Conservation (phyloP, 1,140 invertebrate genomes). For the Calosoma granatense region DNA sequence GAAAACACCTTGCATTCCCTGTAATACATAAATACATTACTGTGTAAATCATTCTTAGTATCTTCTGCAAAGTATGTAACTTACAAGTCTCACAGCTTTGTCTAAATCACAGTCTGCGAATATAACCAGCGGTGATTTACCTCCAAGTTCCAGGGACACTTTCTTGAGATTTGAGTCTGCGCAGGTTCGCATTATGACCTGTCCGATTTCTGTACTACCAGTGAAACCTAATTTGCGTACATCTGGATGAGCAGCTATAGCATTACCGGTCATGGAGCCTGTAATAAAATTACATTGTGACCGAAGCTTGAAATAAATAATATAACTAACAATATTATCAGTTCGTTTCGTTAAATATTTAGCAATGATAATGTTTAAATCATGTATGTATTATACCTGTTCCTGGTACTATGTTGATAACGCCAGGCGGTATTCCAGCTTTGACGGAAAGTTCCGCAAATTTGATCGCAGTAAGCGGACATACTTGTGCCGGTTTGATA, state of each 20-base stretch:
- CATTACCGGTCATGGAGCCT: slow-evolving; percentile 66
- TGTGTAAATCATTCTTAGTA: no score
- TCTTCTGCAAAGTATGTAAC: slow-evolving; percentile 24
- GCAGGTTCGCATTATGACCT: slow-evolving; percentile 80
- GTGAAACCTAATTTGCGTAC: slow-evolving; percentile 91
- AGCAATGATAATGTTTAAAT: no score
- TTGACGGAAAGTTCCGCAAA: slow-evolving; percentile 78
- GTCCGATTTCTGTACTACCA: slow-evolving; percentile 81
- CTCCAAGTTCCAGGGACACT: slow-evolving; percentile 85
- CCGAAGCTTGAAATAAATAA: no score
- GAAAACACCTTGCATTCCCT: slow-evolving; percentile 89
- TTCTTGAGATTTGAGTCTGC: slow-evolving; percentile 88
- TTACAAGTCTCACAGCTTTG: slow-evolving; percentile 78
- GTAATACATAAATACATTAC: no score
- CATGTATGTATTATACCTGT: slow-evolving; percentile 39
- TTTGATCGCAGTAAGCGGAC: slow-evolving; percentile 84
- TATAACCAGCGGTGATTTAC: slow-evolving; percentile 90
- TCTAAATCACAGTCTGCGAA: slow-evolving; percentile 90
- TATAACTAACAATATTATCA: no score
- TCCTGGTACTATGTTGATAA: slow-evolving; percentile 86
- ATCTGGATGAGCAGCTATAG: slow-evolving; percentile 71
- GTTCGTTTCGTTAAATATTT: no score
- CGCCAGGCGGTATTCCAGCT: slow-evolving; percentile 90
- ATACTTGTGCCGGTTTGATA: slow-evolving; percentile 90
- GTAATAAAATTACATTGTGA: slow-evolving; percentile 14